Evolutionary conservation across 64 coral and sea anemone species (phyloP).

Genomic region (Acropora yongei): DNA sequence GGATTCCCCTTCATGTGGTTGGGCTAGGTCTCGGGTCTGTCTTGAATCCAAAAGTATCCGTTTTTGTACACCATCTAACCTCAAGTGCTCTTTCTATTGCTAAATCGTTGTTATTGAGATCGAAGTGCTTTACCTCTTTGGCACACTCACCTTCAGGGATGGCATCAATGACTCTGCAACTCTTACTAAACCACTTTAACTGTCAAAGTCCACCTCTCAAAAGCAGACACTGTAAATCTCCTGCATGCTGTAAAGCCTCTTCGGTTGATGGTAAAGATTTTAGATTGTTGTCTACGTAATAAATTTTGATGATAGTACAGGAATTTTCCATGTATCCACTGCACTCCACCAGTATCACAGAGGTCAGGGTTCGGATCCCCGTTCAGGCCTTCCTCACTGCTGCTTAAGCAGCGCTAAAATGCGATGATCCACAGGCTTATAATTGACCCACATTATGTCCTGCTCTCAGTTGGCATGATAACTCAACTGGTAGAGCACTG

Average conservation of each 20-base stretch:
- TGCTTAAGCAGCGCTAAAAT: too few species aligned
- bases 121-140: neutral
- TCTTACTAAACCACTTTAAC: constrained; percentile 16
- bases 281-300: neutral
- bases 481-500: too few species aligned
- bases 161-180: neutral
- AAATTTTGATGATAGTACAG: too few species aligned
- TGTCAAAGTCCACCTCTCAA: neutral
- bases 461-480: too few species aligned
- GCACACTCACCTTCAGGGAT: neutral
- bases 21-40: neutral
- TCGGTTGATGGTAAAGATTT: neutral
- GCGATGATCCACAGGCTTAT: too few species aligned
- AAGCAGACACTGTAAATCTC: neutral
- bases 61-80: neutral
- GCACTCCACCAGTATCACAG: too few species aligned
- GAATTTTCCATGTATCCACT: too few species aligned
- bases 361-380: too few species aligned
- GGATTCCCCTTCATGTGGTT: neutral
- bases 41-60: neutral
- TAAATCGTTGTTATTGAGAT: neutral
- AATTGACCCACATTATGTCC: too few species aligned
- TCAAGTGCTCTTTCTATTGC: neutral
- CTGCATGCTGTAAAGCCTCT: neutral
- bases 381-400: too few species aligned